Evolutionary conservation across 2,888 invertebrate species (phyloP).

Genomic region (Glomeris marginata): DNA sequence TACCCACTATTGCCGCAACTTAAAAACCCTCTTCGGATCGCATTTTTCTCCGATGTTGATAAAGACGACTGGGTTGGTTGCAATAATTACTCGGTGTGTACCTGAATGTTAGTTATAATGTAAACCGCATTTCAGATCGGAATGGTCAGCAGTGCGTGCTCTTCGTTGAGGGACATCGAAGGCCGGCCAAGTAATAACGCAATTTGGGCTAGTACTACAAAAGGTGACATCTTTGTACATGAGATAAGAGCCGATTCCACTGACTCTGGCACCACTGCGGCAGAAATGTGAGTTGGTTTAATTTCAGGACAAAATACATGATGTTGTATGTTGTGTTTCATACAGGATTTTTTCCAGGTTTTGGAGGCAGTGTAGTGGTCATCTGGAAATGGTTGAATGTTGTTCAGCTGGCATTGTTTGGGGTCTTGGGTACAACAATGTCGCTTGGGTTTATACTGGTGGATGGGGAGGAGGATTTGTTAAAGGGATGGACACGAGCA

Average conservation of each 20-base stretch:
- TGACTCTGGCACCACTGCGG: slow-evolving; percentile 32
- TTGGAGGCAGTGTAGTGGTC: slow-evolving; percentile 78
- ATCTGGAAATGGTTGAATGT: slow-evolving; percentile 60
- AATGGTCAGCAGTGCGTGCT: slow-evolving; percentile 40
- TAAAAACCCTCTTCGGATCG: slow-evolving; percentile 45
- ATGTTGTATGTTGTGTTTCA: too few species aligned
- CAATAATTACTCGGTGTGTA: too few species aligned
- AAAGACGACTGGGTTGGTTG: slow-evolving; percentile 66
- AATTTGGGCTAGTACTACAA: slow-evolving; percentile 58
- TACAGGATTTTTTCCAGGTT: too few species aligned
- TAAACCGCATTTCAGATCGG: slow-evolving; percentile 18
- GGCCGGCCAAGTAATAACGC: slow-evolving; percentile 54
- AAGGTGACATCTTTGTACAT: slow-evolving; percentile 70
- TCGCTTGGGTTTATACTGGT: slow-evolving; percentile 77
- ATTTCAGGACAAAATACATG: too few species aligned
- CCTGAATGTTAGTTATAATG: too few species aligned
- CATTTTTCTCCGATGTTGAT: slow-evolving; percentile 66
- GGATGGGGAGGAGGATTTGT: slow-evolving; percentile 75
- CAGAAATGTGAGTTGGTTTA: slow-evolving; percentile 50
- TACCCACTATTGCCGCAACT: slow-evolving; percentile 45
- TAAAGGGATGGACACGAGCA: slow-evolving; percentile 39
- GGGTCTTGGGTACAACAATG: slow-evolving; percentile 76
- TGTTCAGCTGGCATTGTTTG: slow-evolving; percentile 68
- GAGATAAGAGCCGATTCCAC: slow-evolving; percentile 59
- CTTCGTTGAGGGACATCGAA: slow-evolving; percentile 52